Evolutionary conservation across 2,888 invertebrate genomes (phyloP).

Genomic region (Acrocera orbiculus): DNA sequence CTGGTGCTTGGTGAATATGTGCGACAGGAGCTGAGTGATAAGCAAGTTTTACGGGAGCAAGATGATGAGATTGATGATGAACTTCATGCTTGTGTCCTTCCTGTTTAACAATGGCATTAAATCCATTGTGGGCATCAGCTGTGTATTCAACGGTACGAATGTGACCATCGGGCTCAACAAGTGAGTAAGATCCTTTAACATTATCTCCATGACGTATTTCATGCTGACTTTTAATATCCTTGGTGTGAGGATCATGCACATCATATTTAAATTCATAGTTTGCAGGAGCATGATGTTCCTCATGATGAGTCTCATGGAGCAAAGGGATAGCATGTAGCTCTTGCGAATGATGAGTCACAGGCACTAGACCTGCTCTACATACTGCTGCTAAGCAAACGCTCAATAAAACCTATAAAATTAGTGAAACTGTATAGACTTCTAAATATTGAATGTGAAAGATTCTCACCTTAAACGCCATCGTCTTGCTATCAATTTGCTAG

Average conservation of each 20-base stretch:
- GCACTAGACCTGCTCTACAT: conserved; percentile 4
- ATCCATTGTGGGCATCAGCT: conserved; percentile 26
- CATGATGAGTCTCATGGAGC: conserved; percentile 2
- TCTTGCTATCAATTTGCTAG: no score
- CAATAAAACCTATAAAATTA: no score
- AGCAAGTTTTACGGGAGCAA: conserved; percentile 1
- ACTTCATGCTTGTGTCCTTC: conserved; percentile 19
- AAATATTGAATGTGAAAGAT: no score
- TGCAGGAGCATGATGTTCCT: conserved; percentile 18
- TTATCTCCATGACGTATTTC: conserved; percentile 29
- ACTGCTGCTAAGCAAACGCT: no score
- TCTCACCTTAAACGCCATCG: no score
- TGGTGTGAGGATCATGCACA: conserved; percentile 28
- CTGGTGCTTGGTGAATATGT: conserved; percentile 3
- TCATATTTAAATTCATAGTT: conserved; percentile 29
- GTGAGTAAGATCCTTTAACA: conserved; percentile 27
- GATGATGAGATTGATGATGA: conserved; percentile 1
- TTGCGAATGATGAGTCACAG: not conserved
- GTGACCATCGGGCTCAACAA: conserved; percentile 28
- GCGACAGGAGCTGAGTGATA: conserved; percentile 3
- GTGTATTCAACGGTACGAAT: conserved; percentile 28
- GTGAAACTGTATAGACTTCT: no score
- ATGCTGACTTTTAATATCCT: conserved; percentile 29
- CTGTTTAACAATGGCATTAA: conserved; percentile 27
- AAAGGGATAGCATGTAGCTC: not conserved